Evolutionary conservation across 2,113 vertebrate species (phyloP).

Genomic region (Eupsittula cactorum): DNA sequence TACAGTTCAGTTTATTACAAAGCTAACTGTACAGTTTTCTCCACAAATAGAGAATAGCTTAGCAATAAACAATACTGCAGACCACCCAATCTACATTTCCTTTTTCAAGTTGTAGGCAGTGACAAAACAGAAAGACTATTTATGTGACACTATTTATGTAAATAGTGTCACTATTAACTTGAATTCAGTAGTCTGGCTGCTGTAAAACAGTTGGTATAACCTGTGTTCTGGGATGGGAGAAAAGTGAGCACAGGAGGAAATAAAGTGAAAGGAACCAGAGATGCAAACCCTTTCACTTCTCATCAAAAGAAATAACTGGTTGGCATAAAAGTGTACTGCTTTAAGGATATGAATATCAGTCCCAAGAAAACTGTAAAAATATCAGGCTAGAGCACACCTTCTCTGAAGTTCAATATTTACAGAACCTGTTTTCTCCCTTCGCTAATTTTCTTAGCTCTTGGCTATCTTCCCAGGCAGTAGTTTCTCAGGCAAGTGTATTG

Average conservation of each 20-base stretch:
- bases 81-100: background rate
- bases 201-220: background rate
- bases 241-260: background rate
- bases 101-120: background rate
- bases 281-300: conserved; percentile 2
- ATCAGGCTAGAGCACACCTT: background rate
- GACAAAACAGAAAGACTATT: background rate
- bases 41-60: background rate
- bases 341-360: conserved; percentile 43
- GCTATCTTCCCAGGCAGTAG: conserved; percentile 44
- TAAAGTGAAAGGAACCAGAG: background rate
- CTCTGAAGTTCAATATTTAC: conserved; percentile 36
- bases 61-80: conserved; percentile 7
- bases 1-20: background rate
- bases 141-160: background rate
- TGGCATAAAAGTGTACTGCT: background rate
- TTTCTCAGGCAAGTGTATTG: conserved; percentile 3
- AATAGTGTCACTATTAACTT: background rate
- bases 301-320: conserved; percentile 22
- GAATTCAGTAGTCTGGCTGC: background rate
- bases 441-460: conserved; percentile 57
- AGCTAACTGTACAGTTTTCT: background rate
- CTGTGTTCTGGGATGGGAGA: background rate
- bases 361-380: conserved; percentile 23
- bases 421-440: conserved; percentile 30